Evolutionary conservation across 2,888 invertebrate species (phyloP), one percentile per base, ranked within the genome.

Genomic region (Autographa gamma): DNA sequence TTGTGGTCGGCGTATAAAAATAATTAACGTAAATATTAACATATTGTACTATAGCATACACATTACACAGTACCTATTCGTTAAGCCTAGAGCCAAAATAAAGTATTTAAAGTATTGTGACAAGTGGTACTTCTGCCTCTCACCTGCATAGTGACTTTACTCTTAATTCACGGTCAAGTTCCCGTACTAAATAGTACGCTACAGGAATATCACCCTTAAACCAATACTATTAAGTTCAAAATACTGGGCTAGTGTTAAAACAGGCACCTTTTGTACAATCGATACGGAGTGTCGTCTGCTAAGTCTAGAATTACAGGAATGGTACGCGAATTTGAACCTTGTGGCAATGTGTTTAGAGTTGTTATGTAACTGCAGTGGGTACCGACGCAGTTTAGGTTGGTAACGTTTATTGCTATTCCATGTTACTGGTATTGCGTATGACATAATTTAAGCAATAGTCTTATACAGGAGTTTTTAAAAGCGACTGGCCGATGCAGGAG

Each of bases 131-230:
- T 56, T 56, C 54, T 56, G 19, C 13, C 7, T 5, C 19, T 56
- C 54, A 5, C 25, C 54, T 56, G 54, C 19, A 0, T 25, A 13
- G 54, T 56, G 54, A 4, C 54, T 7, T 19, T 13, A 38, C 64
- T 69, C 61, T 48, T 13, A 62, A 69, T 69, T 76, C 76, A 76
- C 66, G 76, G 76, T 77, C 78, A 77, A 69, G 59, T 61, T 64
- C 59, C 58, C 65, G 68, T 63, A 38, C 16, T 25, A 54, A 31
- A 63, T 41, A 32, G 32, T 9, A 0, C 4, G 11, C 16, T 63
- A 69, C 13, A 9, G 11, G 11, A 66, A 56, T 52, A n/a, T 63
- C 4, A 4, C 16, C 31, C 54, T 61, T 66, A 59, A 32, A 2
- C 0, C 8, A 2, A 0, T n/a, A 19, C 0, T 0, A 0, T 1